Conservation (phyloP, 2,113 vertebrate species). For the Ptilonorhynchus violaceus region DNA sequence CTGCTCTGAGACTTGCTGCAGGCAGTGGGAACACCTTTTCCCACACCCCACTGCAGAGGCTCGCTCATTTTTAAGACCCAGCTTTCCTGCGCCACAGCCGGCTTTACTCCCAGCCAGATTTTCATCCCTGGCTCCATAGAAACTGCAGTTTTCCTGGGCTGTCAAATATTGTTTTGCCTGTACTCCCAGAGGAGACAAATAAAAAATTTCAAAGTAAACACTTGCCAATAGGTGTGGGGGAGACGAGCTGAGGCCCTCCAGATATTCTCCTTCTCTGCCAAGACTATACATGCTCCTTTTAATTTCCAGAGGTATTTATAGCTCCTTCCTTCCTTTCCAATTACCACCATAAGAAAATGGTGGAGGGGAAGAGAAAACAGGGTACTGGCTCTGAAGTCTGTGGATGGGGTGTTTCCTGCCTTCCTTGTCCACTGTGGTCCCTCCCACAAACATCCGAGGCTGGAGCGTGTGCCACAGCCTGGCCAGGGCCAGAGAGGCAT, state of each 20-base stretch:
- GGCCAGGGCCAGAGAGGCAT: neutral
- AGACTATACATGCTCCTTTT: neutral
- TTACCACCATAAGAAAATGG: neutral
- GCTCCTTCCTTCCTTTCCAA: neutral
- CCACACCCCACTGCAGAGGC: neutral
- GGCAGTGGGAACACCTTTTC: neutral
- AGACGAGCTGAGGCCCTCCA: neutral
- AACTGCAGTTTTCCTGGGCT: neutral
- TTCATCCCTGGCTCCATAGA: neutral
- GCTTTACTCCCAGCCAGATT: neutral
- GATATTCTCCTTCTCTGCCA: neutral
- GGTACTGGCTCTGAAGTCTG: neutral
- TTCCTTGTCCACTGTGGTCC: neutral
- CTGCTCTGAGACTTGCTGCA: neutral
- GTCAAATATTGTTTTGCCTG: neutral
- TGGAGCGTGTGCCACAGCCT: neutral
- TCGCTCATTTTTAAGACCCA: accelerated
- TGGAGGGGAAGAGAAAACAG: neutral
- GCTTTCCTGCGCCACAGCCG: neutral
- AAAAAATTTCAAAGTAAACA: constrained; percentile 10
- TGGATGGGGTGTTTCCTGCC: neutral
- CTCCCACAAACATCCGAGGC: accelerated
- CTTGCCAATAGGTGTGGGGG: neutral
- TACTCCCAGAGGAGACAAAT: neutral
- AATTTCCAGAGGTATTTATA: constrained; percentile 35